These are phyloP conservation scores for Drosophila villosipedis DNA, from an alignment of 2,888 invertebrate species.

Conservation along the genomic window DNA sequence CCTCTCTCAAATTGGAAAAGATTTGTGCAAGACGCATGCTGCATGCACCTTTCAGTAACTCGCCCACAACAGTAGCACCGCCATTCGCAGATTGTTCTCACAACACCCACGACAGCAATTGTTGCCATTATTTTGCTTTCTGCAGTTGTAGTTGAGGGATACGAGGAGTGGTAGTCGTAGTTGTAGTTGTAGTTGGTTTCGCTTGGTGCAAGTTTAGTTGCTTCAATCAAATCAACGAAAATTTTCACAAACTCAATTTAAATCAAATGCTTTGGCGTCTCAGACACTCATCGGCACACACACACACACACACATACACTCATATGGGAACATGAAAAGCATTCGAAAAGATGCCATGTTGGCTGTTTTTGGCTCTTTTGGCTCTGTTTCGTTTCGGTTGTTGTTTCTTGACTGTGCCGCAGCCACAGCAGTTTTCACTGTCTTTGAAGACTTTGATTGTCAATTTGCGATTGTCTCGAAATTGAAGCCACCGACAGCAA, in stretches of 20 bases:
- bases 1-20: background rate
- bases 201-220: constrained; percentile 78
- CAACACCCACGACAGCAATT: constrained; percentile 21
- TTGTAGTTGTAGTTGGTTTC: constrained; percentile 45
- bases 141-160: background rate
- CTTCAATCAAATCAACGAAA: constrained; percentile 81
- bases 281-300: constrained; percentile 52
- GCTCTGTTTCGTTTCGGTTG: constrained; percentile 57
- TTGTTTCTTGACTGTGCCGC: constrained; percentile 66
- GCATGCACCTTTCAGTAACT: constrained; percentile 9
- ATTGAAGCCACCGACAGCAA: constrained; percentile 67
- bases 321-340: constrained; percentile 42
- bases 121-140: constrained; percentile 6
- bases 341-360: constrained; percentile 70
- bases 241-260: constrained; percentile 80
- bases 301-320: constrained; percentile 14
- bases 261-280: constrained; percentile 79
- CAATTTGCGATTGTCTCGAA: constrained; percentile 80
- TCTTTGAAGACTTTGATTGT: constrained; percentile 81
- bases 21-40: background rate
- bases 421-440: constrained; percentile 77
- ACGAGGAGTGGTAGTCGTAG: background rate
- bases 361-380: constrained; percentile 70
- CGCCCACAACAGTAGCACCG: constrained; percentile 31
- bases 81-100: constrained; percentile 7